Percentiles rank a stretch among this genome's conserved stretches.
These are phyloP conservation scores for Climacteris rufus DNA, from an alignment of 2,113 vertebrate species.

Conservation along the genomic window DNA sequence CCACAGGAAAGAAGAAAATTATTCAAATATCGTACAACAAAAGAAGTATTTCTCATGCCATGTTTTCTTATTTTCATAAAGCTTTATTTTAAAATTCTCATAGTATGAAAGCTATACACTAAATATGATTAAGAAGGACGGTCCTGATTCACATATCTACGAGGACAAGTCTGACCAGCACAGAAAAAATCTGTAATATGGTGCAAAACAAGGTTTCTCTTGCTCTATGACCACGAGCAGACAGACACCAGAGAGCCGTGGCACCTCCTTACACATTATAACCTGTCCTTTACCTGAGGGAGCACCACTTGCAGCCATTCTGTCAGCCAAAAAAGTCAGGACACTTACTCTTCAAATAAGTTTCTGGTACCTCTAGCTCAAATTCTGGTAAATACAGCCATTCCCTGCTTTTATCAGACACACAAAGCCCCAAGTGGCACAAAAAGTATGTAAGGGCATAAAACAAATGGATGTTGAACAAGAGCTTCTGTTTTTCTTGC, in stretches of 20 bases:
- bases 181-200: not conserved
- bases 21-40: not conserved
- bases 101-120: not conserved
- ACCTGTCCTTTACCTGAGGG: not conserved
- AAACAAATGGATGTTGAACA: slow-evolving; percentile 55
- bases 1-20: not conserved
- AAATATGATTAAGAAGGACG: not conserved
- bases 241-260: not conserved
- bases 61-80: not conserved
- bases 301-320: not conserved
- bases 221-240: not conserved
- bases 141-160: not conserved
- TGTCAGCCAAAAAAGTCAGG: not conserved
- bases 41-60: not conserved
- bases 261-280: not conserved
- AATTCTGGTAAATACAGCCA: slow-evolving; percentile 22
- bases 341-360: not conserved
- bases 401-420: not conserved
- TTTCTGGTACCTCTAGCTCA: not conserved
- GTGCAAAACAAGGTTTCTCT: not conserved
- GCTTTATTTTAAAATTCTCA: not conserved
- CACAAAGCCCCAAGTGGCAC: not conserved
- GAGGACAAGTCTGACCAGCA: not conserved
- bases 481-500: slow-evolving; percentile 25
- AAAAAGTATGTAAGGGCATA: slow-evolving; percentile 54